Conservation (phyloP, 1,140 invertebrate genomes). For the Apis cerana region DNA sequence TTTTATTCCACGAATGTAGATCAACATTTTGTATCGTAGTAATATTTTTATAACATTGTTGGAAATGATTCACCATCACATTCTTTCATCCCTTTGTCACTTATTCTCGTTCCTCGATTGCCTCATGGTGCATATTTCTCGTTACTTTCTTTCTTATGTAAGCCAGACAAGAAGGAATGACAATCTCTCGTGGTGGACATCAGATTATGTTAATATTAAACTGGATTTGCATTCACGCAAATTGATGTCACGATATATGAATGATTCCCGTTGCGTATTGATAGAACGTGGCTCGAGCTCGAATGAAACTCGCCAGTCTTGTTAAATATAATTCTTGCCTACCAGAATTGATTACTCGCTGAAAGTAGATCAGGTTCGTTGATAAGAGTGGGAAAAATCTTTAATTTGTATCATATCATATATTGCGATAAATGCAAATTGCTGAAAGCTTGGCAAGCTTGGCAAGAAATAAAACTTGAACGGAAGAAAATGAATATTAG, state of each 20-base stretch:
- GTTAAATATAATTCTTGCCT: constrained; percentile 28
- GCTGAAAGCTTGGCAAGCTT: no score
- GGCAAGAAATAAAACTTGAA: no score
- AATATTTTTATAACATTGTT: not conserved
- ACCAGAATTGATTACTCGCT: not conserved
- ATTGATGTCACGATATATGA: constrained; percentile 35
- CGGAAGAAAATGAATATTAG: no score
- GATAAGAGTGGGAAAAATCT: constrained; percentile 22
- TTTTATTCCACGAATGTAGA: no score
- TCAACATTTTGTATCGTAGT: not conserved
- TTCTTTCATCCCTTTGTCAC: not conserved
- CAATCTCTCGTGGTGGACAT: not conserved
- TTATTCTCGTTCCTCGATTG: not conserved
- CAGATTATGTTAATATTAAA: constrained; percentile 42
- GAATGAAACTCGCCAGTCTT: constrained; percentile 18
- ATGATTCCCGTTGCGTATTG: not conserved
- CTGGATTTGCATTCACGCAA: constrained; percentile 45
- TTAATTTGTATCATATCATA: no score
- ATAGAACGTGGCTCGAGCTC: constrained; percentile 22
- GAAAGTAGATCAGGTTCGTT: constrained; percentile 47
- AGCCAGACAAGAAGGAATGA: not conserved
- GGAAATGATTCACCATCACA: not conserved
- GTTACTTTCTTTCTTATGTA: not conserved
- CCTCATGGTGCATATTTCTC: not conserved
- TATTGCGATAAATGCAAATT: no score